Percentiles rank a stretch among this genome's conserved stretches.
phyloP scores from a whole-genome alignment of 30 jellyfish, hydroid and myxozoan species.

The Nemopilema nomurai region DNA sequence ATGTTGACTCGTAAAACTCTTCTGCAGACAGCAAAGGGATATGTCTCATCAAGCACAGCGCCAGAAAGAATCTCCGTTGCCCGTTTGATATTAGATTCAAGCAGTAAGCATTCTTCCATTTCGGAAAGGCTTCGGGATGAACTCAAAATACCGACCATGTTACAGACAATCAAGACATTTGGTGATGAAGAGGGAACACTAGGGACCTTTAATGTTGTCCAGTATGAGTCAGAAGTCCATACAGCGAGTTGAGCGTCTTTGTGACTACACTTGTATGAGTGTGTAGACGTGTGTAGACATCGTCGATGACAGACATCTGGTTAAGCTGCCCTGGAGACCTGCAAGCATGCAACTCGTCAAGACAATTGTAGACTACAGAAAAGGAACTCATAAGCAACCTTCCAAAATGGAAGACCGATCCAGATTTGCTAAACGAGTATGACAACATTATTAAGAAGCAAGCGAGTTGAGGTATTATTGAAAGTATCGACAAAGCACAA shows the following conservation, averaged over 20 bases:
- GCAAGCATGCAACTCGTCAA: not conserved
- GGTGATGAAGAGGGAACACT: no score
- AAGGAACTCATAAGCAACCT: not conserved
- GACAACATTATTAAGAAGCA: not conserved
- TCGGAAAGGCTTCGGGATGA: slow-evolving; percentile 11
- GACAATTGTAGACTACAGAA: not conserved
- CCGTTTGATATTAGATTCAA: slow-evolving; percentile 13
- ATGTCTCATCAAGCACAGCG: slow-evolving; percentile 12
- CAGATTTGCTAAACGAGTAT: not conserved
- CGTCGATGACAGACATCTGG: not conserved
- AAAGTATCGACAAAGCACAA: not conserved
- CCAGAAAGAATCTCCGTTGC: slow-evolving; percentile 19
- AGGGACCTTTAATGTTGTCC: no score
- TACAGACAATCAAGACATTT: no score
- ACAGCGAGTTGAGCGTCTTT: no score
- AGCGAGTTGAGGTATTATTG: not conserved
- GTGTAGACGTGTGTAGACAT: no score
- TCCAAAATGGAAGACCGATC: not conserved
- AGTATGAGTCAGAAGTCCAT: no score
- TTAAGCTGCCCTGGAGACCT: not conserved
- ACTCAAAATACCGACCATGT: slow-evolving; percentile 6
- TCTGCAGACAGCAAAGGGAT: slow-evolving; percentile 42
- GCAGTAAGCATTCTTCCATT: slow-evolving; percentile 35
- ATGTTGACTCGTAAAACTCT: slow-evolving; percentile 13
- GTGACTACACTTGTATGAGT: no score